A percentile compares a stretch with the other conserved stretches of the same genome.
Evolutionary conservation across 2,113 vertebrate species (phyloP).

Genomic region (Tricholaema leucomelas): DNA sequence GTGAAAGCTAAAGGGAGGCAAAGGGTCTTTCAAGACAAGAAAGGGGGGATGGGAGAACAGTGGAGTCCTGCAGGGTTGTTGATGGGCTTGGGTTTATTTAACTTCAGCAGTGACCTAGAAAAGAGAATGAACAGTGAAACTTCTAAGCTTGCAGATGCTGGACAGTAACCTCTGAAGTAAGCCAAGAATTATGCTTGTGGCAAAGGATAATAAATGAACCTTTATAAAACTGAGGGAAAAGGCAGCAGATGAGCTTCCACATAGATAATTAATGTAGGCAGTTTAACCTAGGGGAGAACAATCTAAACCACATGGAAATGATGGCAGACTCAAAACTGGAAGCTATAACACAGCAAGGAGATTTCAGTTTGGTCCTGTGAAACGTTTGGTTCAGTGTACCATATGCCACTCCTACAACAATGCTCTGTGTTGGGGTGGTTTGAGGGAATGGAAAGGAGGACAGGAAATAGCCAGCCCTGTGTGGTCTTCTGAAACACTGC

Average conservation of each 20-base stretch:
- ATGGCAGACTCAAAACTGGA: not conserved
- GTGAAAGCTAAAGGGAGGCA: not conserved
- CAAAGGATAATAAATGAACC: not conserved
- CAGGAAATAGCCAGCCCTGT: not conserved
- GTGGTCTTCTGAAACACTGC: not conserved
- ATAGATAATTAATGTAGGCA: not conserved
- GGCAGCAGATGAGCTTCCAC: not conserved
- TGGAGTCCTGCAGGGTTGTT: not conserved
- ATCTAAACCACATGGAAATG: not conserved
- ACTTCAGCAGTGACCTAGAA: not conserved
- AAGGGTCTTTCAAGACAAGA: not conserved
- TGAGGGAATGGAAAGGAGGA: not conserved
- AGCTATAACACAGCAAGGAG: not conserved
- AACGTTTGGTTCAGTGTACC: not conserved
- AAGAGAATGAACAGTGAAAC: not conserved
- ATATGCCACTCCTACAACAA: not conserved
- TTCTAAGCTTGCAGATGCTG: not conserved
- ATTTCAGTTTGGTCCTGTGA: not conserved
- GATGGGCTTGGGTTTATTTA: not conserved
- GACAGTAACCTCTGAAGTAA: not conserved
- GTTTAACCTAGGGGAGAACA: not conserved
- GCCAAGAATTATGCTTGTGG: not conserved
- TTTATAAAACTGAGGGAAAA: not conserved
- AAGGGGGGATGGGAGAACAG: not conserved
- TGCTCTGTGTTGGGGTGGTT: not conserved